Evolutionary conservation across 2,797 vertebrate species (phyloP).

Genomic region (Alcedo quadribrachys): DNA sequence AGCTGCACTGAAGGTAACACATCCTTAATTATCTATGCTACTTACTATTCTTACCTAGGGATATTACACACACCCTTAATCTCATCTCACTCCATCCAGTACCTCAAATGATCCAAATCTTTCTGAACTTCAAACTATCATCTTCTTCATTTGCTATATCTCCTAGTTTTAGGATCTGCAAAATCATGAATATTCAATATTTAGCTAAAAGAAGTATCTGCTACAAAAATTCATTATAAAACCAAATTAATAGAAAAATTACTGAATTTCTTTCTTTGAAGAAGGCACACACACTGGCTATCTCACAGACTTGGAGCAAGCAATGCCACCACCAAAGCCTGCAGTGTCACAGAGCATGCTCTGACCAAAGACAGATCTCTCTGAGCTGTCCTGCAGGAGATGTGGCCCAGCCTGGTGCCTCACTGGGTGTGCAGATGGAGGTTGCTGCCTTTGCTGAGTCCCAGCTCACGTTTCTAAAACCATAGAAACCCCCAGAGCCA

Average conservation of each 20-base stretch:
- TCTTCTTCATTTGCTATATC: slow-evolving; percentile 51
- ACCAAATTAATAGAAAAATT: not conserved
- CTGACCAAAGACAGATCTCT: not conserved
- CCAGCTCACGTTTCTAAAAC: not conserved
- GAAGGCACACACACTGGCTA: not conserved
- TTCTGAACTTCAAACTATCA: slow-evolving; percentile 46
- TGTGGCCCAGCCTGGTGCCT: not conserved
- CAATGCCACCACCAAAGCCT: not conserved
- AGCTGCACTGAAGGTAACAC: not conserved
- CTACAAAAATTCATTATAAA: not conserved
- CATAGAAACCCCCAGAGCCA: not conserved
- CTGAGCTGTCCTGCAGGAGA: not conserved
- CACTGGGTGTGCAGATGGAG: not conserved
- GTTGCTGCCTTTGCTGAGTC: not conserved
- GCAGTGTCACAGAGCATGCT: not conserved
- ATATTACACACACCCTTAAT: slow-evolving; percentile 28
- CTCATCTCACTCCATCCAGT: slow-evolving; percentile 55
- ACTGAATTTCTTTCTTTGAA: not conserved
- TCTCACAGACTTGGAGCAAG: not conserved
- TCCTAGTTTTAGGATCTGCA: slow-evolving; percentile 57
- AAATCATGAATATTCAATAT: slow-evolving; percentile 39
- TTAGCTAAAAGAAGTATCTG: slow-evolving; percentile 30
- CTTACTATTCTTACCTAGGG: slow-evolving; percentile 41
- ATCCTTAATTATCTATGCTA: slow-evolving; percentile 1
- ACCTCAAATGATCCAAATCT: slow-evolving; percentile 54